Evolutionary conservation across 2,113 vertebrate species (phyloP).

Genomic region (Burhinus oedicnemus): DNA sequence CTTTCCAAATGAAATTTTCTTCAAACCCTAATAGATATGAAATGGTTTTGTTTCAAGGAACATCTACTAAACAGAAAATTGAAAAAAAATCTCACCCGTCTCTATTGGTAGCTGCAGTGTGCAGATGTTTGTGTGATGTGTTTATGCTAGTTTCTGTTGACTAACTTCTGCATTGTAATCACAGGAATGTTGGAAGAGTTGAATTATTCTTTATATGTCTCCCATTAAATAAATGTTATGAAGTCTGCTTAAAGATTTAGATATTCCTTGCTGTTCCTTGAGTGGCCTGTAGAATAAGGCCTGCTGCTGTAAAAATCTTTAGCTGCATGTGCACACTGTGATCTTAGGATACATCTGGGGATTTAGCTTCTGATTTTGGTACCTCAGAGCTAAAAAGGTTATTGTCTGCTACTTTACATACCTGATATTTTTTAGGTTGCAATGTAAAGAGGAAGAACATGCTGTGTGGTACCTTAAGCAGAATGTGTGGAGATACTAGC

Average conservation of each 20-base stretch:
- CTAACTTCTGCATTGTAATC: neutral
- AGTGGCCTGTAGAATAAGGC: neutral
- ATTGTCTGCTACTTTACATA: neutral
- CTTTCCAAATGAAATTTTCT: neutral
- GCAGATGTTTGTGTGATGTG: neutral
- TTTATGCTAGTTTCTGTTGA: neutral
- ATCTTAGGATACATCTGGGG: neutral
- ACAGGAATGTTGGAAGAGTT: neutral
- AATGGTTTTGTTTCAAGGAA: neutral
- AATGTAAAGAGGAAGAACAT: neutral
- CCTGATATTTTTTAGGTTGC: neutral
- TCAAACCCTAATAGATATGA: neutral
- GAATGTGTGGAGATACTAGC: neutral
- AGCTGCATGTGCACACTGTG: neutral
- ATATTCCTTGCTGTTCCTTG: neutral
- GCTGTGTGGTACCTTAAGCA: neutral
- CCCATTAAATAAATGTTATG: neutral
- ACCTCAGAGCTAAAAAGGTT: neutral
- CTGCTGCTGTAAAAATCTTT: neutral
- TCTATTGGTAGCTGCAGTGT: neutral
- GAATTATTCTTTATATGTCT: neutral
- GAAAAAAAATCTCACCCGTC: neutral
- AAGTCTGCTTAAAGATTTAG: neutral
- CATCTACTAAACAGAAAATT: neutral
- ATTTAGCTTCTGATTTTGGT: neutral